These are phyloP conservation scores for Orbicella faveolata DNA, from an alignment of 64 coral and sea anemone genomes.

Conservation along the genomic window DNA sequence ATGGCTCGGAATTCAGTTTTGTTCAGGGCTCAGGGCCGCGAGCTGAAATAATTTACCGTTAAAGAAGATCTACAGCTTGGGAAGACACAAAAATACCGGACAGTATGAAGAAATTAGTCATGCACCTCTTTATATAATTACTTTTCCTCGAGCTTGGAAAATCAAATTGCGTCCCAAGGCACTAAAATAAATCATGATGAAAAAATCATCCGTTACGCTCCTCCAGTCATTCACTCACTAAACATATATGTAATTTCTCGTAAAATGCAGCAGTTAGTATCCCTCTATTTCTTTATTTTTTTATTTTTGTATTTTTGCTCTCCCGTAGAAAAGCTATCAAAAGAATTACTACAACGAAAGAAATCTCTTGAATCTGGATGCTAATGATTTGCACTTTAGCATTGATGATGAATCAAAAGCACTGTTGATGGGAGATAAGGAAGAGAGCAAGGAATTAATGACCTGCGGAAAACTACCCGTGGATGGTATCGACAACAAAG, in stretches of 20 bases:
- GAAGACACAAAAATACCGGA: no score
- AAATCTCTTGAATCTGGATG: background rate
- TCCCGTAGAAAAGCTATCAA: background rate
- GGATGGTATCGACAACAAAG: background rate
- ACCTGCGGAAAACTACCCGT: background rate
- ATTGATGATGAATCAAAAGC: background rate
- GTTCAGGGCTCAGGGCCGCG: no score
- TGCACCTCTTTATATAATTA: no score
- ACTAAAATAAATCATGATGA: background rate
- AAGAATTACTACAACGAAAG: background rate
- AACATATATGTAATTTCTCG: background rate
- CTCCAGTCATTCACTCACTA: background rate
- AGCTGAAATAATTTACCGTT: no score
- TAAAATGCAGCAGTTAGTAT: no score
- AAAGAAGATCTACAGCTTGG: no score
- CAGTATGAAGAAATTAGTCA: no score
- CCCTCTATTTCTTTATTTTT: no score
- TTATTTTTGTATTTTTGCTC: no score
- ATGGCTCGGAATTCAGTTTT: no score
- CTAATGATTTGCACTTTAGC: slow-evolving; percentile 17
- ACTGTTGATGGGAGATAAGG: background rate
- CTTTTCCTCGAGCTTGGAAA: no score
- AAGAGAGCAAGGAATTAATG: background rate
- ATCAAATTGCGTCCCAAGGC: no score
- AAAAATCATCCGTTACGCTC: background rate